Conservation (phyloP, 2,888 invertebrate species). For the Eilema caniola region DNA sequence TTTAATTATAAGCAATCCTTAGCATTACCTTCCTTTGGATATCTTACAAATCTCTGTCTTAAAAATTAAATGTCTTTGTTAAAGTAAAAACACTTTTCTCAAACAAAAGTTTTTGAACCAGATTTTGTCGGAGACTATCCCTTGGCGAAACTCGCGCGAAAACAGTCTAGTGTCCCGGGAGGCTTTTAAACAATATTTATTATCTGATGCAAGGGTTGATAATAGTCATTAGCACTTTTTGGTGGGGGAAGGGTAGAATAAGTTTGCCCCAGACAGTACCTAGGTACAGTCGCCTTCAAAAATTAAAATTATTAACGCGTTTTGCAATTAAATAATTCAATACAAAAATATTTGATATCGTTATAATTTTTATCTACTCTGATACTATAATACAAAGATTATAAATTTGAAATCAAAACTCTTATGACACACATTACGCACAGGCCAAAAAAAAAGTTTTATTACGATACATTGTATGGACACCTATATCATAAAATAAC, state of each 20-base stretch:
- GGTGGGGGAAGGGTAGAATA: slow-evolving; percentile 40
- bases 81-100: slow-evolving; percentile 15
- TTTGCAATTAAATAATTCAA: too few species aligned
- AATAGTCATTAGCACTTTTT: slow-evolving; percentile 45
- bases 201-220: slow-evolving; percentile 48
- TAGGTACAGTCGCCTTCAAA: slow-evolving; percentile 13
- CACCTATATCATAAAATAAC: too few species aligned
- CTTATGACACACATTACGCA: too few species aligned
- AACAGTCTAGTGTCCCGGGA: slow-evolving; percentile 23
- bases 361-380: too few species aligned
- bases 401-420: too few species aligned
- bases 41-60: neutral
- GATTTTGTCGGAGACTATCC: slow-evolving; percentile 32
- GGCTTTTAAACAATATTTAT: slow-evolving; percentile 49
- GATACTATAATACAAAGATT: too few species aligned
- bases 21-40: neutral
- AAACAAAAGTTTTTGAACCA: slow-evolving; percentile 25
- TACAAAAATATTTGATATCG: too few species aligned
- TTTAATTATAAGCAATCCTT: neutral
- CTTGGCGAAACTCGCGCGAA: slow-evolving; percentile 21
- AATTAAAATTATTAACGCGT: too few species aligned
- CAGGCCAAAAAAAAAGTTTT: too few species aligned
- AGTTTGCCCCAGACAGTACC: slow-evolving; percentile 43
- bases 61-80: slow-evolving; percentile 12
- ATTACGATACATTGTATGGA: too few species aligned